These are phyloP conservation scores for Ischnura elegans DNA, from an alignment of 2,888 invertebrate genomes.

Conservation along the genomic window DNA sequence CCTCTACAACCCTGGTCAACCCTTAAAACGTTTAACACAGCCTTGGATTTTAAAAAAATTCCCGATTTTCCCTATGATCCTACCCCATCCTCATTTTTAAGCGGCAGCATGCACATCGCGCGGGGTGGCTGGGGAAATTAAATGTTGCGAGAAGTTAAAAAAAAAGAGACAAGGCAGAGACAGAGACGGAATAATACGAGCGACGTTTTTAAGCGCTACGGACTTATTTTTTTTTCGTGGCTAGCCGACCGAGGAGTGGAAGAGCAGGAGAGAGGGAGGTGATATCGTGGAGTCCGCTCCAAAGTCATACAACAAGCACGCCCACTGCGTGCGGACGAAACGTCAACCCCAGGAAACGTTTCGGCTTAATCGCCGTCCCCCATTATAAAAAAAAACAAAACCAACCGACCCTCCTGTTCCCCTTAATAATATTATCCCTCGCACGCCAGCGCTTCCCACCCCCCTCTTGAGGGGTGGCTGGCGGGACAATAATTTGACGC, in stretches of 20 bases:
- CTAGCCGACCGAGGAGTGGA: background rate
- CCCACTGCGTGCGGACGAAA: background rate
- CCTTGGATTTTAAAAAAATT: background rate
- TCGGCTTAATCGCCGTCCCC: background rate
- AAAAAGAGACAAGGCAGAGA: background rate
- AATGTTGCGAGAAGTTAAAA: background rate
- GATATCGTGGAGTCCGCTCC: too few relatives aligned
- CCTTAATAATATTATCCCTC: background rate
- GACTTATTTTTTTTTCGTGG: background rate
- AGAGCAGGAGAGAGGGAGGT: background rate
- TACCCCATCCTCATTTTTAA: background rate
- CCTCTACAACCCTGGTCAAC: background rate
- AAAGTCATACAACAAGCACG: background rate
- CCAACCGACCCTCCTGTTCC: background rate
- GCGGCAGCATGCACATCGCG: background rate
- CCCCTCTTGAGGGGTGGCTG: background rate
- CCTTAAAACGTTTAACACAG: conserved; percentile 20
- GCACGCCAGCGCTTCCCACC: background rate
- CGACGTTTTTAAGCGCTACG: background rate
- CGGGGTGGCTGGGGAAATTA: background rate
- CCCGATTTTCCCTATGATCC: background rate
- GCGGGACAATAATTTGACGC: background rate
- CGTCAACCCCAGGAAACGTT: background rate
- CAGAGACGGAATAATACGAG: background rate
- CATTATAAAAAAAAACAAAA: background rate